These are phyloP conservation scores for Mystacides longicornis DNA, from an alignment of 2,888 invertebrate genomes.

Conservation along the genomic window DNA sequence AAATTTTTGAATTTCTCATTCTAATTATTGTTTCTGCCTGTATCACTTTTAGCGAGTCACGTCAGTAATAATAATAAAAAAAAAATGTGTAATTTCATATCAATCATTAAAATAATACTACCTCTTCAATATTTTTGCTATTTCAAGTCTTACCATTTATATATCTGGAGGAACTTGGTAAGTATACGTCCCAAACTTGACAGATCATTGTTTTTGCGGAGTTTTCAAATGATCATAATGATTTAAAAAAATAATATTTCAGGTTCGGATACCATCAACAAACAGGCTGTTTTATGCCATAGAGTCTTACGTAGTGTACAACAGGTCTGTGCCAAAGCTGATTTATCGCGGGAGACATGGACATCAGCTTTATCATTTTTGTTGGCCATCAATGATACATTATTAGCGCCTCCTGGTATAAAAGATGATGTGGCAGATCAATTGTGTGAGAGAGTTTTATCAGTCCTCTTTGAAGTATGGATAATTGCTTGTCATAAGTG, in stretches of 20 bases:
- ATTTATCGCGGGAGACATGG: slow-evolving; percentile 83
- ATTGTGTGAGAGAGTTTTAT: slow-evolving; percentile 86
- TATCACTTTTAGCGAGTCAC: too few species aligned
- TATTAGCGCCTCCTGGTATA: slow-evolving; percentile 86
- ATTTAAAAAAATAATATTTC: background rate
- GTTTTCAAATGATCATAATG: slow-evolving; percentile 1
- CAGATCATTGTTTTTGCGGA: background rate
- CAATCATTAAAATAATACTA: too few species aligned
- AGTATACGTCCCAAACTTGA: slow-evolving; percentile 34
- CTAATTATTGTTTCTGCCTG: too few species aligned
- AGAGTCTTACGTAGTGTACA: slow-evolving; percentile 81
- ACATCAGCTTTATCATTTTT: slow-evolving; percentile 80
- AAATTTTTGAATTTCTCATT: too few species aligned
- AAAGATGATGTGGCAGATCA: slow-evolving; percentile 95
- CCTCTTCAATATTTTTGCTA: slow-evolving; percentile 34
- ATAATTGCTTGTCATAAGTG: slow-evolving; percentile 50
- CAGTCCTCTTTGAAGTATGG: slow-evolving; percentile 85
- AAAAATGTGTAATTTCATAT: too few species aligned
- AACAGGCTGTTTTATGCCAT: slow-evolving; percentile 91
- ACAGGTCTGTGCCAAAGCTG: slow-evolving; percentile 47
- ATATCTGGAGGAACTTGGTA: slow-evolving; percentile 82
- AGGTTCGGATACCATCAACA: slow-evolving; percentile 85
- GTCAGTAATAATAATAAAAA: too few species aligned
- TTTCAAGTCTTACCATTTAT: slow-evolving; percentile 86
- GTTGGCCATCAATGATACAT: slow-evolving; percentile 82